A percentile compares a stretch with the other conserved stretches of the same genome.
These are phyloP conservation scores for Kryptolebias ocellatus DNA, from an alignment of 2,797 vertebrate genomes.

Conservation along the genomic window DNA sequence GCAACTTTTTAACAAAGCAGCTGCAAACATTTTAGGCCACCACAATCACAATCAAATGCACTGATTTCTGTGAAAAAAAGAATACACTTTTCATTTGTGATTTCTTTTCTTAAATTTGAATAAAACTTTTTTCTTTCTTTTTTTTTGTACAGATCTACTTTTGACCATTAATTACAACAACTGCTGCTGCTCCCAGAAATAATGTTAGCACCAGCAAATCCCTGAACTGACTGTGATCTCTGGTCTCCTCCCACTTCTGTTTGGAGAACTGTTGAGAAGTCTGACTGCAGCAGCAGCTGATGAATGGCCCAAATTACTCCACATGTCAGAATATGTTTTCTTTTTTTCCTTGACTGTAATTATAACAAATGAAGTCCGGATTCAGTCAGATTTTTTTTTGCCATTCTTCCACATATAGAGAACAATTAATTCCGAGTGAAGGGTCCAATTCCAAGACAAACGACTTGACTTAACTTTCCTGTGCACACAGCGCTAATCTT, in stretches of 20 bases:
- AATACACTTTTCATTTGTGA: too few species aligned
- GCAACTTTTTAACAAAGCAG: too few species aligned
- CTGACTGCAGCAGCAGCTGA: slow-evolving; percentile 52
- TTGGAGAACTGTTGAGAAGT: slow-evolving; percentile 24
- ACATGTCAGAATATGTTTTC: slow-evolving; percentile 57
- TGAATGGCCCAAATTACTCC: slow-evolving; percentile 68
- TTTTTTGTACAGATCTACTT: not conserved
- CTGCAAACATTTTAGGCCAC: too few species aligned
- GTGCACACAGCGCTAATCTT: slow-evolving; percentile 64
- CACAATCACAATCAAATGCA: too few species aligned
- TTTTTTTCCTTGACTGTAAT: slow-evolving; percentile 57
- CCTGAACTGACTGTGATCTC: slow-evolving; percentile 4
- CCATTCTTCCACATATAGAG: slow-evolving; percentile 53
- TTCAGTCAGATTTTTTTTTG: slow-evolving; percentile 39
- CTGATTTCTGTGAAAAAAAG: too few species aligned
- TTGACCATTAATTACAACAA: not conserved
- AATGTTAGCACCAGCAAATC: not conserved
- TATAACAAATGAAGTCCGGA: slow-evolving; percentile 72
- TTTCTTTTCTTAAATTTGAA: not conserved
- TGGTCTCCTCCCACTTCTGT: slow-evolving; percentile 5
- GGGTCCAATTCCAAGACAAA: slow-evolving; percentile 67
- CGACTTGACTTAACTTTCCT: slow-evolving; percentile 60
- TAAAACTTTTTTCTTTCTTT: not conserved
- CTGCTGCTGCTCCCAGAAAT: not conserved
- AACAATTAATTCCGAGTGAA: slow-evolving; percentile 71